Evolutionary conservation across 1,140 invertebrate species (phyloP), one percentile per base, ranked within the genome.

Genomic region (Pseudomyrmex concolor): DNA sequence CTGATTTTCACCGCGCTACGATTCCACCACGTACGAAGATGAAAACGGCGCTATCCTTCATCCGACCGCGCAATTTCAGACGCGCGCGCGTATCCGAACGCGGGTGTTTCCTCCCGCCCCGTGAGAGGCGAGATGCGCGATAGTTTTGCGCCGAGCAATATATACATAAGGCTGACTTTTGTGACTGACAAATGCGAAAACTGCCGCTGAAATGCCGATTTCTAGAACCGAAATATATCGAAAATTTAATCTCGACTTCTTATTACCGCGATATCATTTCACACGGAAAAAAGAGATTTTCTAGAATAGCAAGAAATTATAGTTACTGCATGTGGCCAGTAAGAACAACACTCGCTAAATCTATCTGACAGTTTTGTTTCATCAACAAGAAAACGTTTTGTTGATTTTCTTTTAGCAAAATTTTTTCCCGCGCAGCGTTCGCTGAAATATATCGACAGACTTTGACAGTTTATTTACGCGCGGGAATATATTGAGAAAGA

Each of bases 1-100:
- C 17, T 54, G 51, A 71, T 51, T 22, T 34, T 34, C 34, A 34
- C 34, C 34, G 1, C 4, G 34, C 34, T 34, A 34, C 34, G 34
- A 34, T 34, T 34, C 5, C 5, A 34, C 57, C 68, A 63, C 57
- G 57, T 43, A 73, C 54, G 59, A 54, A 74, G 70, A 74, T 72
- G 78, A 82, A 82, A 73, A 74, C 78, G 57, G 50, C 17, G 70
- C 68, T 45, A 74, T 82, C 59, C 55, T 80, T 80, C 76, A 80
- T 80, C 43, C 54, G 22, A 22, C n/a, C 54, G 76, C 76, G 76
- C 76, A 71, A 80, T 80, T 80, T 71, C 64, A 80, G 76, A 25
- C 54, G 43, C 76, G 51, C 19, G 59, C 34, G 34, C 34, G 34
- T 7, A 57, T 17, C 48, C 17, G 25, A 70, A 34, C 34, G 34